Conservation (phyloP, 2,888 invertebrate species). For the Altica lythri region DNA sequence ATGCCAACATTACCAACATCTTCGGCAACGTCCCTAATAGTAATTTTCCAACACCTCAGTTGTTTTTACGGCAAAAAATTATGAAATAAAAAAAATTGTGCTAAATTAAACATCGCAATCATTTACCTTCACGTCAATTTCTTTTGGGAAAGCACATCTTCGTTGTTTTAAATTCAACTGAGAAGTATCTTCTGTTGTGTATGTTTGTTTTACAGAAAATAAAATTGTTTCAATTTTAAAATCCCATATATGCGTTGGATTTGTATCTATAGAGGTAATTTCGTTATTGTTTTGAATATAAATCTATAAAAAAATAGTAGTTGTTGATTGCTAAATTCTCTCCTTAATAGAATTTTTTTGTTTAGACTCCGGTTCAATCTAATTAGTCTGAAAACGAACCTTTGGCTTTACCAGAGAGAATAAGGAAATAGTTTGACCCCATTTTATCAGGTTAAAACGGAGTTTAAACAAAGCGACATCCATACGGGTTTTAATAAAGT, state of each 20-base stretch:
- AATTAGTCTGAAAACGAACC: background rate
- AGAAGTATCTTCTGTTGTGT: conserved; percentile 74
- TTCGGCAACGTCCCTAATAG: too few species aligned
- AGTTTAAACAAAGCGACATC: too few species aligned
- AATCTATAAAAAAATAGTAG: conserved; percentile 58
- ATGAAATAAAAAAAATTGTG: background rate
- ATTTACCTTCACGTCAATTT: conserved; percentile 59
- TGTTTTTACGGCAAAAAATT: too few species aligned
- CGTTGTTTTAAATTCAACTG: conserved; percentile 71
- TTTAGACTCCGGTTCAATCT: too few species aligned
- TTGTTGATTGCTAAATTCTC: too few species aligned
- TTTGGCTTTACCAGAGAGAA: too few species aligned
- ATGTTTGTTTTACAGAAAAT: conserved; percentile 76
- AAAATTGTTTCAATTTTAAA: conserved; percentile 64
- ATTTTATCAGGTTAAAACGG: too few species aligned
- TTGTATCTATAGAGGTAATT: conserved; percentile 70
- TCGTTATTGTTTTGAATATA: conserved; percentile 73
- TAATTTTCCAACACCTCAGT: too few species aligned
- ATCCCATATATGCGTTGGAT: conserved; percentile 73
- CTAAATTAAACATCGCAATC: background rate
- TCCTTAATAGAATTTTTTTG: too few species aligned
- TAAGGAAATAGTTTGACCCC: too few species aligned
- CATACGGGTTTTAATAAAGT: too few species aligned
- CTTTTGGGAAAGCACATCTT: conserved; percentile 73
- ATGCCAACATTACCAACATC: too few species aligned